Evolutionary conservation across 2,888 invertebrate genomes (phyloP), one percentile per base, ranked within the genome.

Genomic region (Drosophila macrospina): DNA sequence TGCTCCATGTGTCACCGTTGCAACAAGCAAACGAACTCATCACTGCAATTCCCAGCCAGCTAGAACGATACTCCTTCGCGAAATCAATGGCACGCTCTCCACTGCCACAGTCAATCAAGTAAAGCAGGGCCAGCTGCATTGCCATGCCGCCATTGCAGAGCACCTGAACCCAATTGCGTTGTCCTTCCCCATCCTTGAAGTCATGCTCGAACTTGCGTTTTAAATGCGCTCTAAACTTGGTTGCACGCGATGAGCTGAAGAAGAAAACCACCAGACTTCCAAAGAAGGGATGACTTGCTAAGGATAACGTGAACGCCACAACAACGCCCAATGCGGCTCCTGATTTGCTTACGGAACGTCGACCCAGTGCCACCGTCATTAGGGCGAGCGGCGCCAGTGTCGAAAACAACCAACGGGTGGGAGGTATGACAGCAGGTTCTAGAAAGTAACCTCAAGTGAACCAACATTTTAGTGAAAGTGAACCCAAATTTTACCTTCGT

Each of bases 1-100:
- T 97, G 48, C 98, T 96, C 96, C 97, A 97, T 0, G 98, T 98
- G 89, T 98, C 98, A 0, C 97, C 98, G 90, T 96, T 96, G 79
- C 95, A 95, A 88, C 96, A 96, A 11, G 97, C 95, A 84, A 97
- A 93, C 0, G 96, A 80, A 95, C 96, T 96, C 77, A 97, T 92
- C 54, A 97, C 94, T 30, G 96, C 96, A 78, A 97, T 93, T 3
- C 96, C 94, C n/a, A 97, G 93, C 96, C 96, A 97, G 3, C 97
- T 96, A 24, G 95, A 94, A 86, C 96, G 93, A 86, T 97, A 97
- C 84, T 95, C 94, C 57, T 93, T 93, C 2, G 93, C 90, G 91
- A 98, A 97, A 91, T 98, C 95, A 44, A 98, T 94, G 0, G 96
- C 95, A 26, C 94, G 93, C 90, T 98, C 97, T 2, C 95, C 95